Conservation (phyloP, 2,888 invertebrate species). For the Xanthorhoe spadicearia region DNA sequence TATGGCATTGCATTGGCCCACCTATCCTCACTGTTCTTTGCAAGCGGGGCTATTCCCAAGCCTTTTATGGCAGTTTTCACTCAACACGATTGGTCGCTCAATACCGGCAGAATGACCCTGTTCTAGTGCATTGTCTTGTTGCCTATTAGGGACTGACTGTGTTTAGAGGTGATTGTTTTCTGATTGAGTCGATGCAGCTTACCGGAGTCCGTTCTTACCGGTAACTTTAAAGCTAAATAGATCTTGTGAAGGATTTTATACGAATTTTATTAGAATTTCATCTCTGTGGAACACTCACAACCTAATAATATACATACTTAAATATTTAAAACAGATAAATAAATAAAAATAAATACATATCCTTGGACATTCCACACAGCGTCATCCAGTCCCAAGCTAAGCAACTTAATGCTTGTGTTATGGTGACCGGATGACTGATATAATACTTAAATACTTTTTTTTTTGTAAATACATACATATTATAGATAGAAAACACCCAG, state of each 20-base stretch:
- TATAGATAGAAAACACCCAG: too few relatives aligned
- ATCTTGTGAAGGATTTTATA: not conserved
- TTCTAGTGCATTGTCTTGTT: conserved; percentile 74
- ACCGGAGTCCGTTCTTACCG: conserved; percentile 6
- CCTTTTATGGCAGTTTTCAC: conserved; percentile 82
- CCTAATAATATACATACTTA: too few relatives aligned
- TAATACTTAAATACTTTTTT: too few relatives aligned
- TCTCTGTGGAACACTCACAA: too few relatives aligned
- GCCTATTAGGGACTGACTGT: conserved; percentile 49
- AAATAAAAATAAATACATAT: too few relatives aligned
- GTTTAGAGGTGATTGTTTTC: conserved; percentile 48
- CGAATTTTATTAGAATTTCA: too few relatives aligned
- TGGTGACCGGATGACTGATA: too few relatives aligned
- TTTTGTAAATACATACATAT: too few relatives aligned
- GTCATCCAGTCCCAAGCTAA: too few relatives aligned
- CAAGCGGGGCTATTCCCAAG: conserved; percentile 52
- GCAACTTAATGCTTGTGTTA: too few relatives aligned
- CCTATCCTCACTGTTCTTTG: conserved; percentile 51
- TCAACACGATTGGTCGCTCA: conserved; percentile 77
- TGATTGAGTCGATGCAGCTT: conserved; percentile 39
- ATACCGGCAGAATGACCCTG: conserved; percentile 62
- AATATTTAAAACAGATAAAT: too few relatives aligned
- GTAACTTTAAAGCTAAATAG: not conserved
- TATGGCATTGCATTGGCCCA: conserved; percentile 51
- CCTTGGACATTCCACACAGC: too few relatives aligned